phyloP scores from a whole-genome alignment of 2,888 invertebrate genomes.

The Drosophila meridiana region DNA sequence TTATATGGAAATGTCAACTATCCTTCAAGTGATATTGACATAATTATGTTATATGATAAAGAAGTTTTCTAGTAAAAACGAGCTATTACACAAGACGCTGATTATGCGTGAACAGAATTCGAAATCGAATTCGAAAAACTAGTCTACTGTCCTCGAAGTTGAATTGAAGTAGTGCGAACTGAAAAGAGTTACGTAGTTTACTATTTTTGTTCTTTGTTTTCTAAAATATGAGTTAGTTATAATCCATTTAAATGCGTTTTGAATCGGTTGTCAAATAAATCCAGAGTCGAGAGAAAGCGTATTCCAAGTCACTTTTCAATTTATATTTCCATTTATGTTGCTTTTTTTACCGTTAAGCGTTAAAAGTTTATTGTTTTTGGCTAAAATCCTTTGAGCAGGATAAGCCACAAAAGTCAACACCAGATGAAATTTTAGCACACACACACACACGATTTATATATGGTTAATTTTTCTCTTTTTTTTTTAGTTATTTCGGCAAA shows the following conservation, averaged over 20 bases:
- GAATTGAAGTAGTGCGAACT: conserved; percentile 19
- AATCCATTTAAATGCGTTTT: conserved; percentile 66
- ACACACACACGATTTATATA: conserved; percentile 45
- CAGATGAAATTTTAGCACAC: conserved; percentile 16
- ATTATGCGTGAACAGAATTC: conserved; percentile 41
- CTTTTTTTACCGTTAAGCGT: conserved; percentile 26
- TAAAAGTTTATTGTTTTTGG: conserved; percentile 36
- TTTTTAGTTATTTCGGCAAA: conserved; percentile 49
- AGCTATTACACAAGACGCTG: conserved; percentile 52
- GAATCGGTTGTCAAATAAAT: conserved; percentile 44
- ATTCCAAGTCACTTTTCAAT: conserved; percentile 61
- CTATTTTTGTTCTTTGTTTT: conserved; percentile 2
- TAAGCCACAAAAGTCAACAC: conserved; percentile 29
- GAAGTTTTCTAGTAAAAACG: neutral
- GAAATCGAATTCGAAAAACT: conserved; percentile 6
- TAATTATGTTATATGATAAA: conserved; percentile 22
- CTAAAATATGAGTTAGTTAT: conserved; percentile 41
- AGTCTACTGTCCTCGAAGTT: conserved; percentile 2
- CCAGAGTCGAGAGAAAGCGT: conserved; percentile 64
- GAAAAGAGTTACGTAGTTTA: conserved; percentile 24
- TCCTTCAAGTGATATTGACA: conserved; percentile 45
- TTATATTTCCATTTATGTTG: conserved; percentile 25
- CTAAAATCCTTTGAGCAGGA: conserved; percentile 60
- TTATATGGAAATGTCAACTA: neutral
- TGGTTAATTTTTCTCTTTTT: conserved; percentile 19